A percentile compares a stretch with the other conserved stretches of the same genome.
phyloP scores from a whole-genome alignment of 2,797 vertebrate species.

The Numenius phaeopus region DNA sequence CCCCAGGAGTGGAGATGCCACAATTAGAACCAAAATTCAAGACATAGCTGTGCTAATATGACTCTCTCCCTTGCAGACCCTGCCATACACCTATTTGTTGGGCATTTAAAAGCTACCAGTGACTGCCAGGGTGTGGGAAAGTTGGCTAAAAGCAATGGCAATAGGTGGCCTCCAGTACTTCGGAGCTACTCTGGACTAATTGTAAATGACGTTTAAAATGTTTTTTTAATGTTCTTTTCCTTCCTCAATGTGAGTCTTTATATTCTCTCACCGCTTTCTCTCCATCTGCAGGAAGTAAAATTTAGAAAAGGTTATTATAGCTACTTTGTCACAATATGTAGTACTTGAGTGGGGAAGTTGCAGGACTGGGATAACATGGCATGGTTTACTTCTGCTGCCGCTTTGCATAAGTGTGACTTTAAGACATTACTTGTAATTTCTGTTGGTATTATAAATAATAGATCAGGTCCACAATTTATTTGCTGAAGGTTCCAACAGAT shows the following conservation, averaged over 20 bases:
- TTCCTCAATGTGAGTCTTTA: not conserved
- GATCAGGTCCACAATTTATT: slow-evolving; percentile 17
- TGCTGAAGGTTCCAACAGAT: slow-evolving; percentile 41
- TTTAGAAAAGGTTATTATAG: not conserved
- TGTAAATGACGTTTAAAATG: not conserved
- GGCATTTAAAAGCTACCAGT: not conserved
- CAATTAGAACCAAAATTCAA: not conserved
- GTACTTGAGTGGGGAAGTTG: not conserved
- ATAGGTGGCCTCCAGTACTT: not conserved
- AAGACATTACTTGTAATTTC: not conserved
- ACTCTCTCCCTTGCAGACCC: not conserved
- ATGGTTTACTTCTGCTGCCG: not conserved
- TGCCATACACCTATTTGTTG: not conserved
- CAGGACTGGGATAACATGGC: not conserved
- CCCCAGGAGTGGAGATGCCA: not conserved
- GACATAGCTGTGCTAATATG: not conserved
- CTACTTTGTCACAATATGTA: not conserved
- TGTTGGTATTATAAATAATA: not conserved
- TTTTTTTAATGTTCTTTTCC: not conserved
- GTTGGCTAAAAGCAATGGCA: not conserved
- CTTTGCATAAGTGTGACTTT: not conserved
- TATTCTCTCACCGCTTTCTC: not conserved
- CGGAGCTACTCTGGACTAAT: not conserved
- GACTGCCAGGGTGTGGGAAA: not conserved
- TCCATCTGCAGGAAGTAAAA: slow-evolving; percentile 23